A percentile compares a stretch with the other conserved stretches of the same genome.
Evolutionary conservation across 2,888 invertebrate genomes (phyloP).

Genomic region (Melanchra persicariae): DNA sequence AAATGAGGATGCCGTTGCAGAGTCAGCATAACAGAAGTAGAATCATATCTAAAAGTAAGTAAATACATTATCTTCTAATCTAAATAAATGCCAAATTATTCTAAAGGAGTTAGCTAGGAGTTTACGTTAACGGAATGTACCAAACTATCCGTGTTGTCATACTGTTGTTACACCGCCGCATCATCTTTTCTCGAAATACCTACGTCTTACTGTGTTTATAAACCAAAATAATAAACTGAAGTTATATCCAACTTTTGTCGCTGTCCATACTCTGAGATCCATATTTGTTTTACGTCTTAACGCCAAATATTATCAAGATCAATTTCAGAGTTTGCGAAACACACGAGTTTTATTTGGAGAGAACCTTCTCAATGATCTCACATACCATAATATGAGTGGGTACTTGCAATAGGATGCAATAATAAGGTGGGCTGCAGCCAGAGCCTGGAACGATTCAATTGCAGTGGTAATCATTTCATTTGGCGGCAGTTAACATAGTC

Average conservation of each 20-base stretch:
- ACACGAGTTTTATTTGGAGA: conserved; percentile 6
- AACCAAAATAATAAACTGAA: background rate
- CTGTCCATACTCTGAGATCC: background rate
- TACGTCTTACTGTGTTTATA: too few species aligned
- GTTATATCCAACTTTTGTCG: background rate
- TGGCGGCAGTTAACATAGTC: background rate
- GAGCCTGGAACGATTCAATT: background rate
- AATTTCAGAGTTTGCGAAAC: background rate
- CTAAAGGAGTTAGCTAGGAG: too few species aligned
- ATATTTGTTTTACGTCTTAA: background rate
- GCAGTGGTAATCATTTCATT: conserved; percentile 13
- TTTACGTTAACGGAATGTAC: too few species aligned
- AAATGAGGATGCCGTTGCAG: background rate
- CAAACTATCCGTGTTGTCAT: too few species aligned
- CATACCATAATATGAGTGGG: background rate
- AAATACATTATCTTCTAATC: too few species aligned
- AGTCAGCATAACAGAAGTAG: too few species aligned
- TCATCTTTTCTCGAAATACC: too few species aligned
- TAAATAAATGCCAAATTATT: too few species aligned
- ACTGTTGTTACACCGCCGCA: too few species aligned
- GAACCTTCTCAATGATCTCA: conserved; percentile 19
- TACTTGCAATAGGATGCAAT: background rate
- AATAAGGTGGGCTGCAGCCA: background rate
- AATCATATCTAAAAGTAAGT: too few species aligned
- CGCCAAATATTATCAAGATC: background rate